phyloP scores from a whole-genome alignment of 2,888 invertebrate genomes.

The Platynereis dumerilii region DNA sequence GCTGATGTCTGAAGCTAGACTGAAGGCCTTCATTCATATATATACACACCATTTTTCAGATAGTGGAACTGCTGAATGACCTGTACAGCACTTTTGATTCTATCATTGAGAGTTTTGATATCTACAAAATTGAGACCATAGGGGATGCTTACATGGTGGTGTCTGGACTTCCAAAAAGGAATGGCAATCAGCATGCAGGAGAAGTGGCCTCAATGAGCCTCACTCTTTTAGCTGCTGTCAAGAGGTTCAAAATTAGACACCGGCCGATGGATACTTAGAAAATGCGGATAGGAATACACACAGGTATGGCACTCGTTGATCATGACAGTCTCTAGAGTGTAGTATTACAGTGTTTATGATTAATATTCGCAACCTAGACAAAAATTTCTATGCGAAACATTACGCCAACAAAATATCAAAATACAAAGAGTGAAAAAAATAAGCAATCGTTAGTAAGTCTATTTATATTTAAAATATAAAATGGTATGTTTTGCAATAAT shows the following conservation, averaged over 20 bases:
- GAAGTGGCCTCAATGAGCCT: constrained; percentile 60
- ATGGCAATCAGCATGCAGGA: constrained; percentile 57
- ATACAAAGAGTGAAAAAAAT: too few species aligned
- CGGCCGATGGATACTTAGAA: constrained; percentile 87
- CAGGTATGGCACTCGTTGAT: too few species aligned
- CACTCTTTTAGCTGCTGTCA: constrained; percentile 54
- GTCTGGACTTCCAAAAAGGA: constrained; percentile 56
- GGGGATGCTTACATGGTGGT: constrained; percentile 60
- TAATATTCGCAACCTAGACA: too few species aligned
- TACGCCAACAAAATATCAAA: too few species aligned
- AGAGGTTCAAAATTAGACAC: constrained; percentile 84
- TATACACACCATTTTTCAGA: constrained; percentile 71
- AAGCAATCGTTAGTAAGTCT: too few species aligned
- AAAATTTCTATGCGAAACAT: too few species aligned
- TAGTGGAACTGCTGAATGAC: constrained; percentile 85
- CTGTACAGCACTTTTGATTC: constrained; percentile 87
- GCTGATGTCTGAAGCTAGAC: too few species aligned
- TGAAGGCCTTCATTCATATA: too few species aligned
- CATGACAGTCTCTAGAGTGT: too few species aligned
- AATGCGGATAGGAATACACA: constrained; percentile 89
- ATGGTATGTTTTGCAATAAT: too few species aligned
- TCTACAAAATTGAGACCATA: constrained; percentile 56
- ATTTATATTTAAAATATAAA: too few species aligned
- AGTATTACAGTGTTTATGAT: too few species aligned
- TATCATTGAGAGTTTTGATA: constrained; percentile 79